phyloP scores from a whole-genome alignment of 2,113 vertebrate species.

The Atrichornis clamosus region DNA sequence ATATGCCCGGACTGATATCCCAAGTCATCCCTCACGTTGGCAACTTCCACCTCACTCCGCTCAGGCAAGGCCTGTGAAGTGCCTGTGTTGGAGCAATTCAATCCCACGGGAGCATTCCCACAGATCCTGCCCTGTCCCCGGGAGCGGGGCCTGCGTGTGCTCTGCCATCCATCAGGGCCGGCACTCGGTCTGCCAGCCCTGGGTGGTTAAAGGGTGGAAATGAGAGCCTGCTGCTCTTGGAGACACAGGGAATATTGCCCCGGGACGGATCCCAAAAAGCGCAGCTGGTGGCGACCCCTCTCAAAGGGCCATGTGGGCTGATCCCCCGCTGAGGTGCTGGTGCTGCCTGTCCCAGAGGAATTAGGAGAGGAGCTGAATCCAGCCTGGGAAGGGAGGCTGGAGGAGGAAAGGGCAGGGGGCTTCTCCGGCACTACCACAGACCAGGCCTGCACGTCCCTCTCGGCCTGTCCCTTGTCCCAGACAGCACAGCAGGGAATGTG shows the following conservation, averaged over 20 bases:
- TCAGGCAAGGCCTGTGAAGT: not conserved
- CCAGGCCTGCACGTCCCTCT: fast-evolving
- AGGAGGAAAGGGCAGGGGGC: not conserved
- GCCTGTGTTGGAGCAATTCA: not conserved
- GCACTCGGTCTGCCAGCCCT: too few relatives aligned
- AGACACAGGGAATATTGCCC: not conserved
- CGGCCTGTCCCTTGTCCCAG: not conserved
- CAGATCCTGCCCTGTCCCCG: not conserved
- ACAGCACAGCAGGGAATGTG: not conserved
- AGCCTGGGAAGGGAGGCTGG: not conserved
- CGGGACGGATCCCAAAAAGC: not conserved
- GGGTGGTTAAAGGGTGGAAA: too few relatives aligned
- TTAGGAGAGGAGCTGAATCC: not conserved
- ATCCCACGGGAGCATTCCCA: not conserved
- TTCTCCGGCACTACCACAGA: not conserved
- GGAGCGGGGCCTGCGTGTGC: not conserved
- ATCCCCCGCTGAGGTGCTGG: not conserved
- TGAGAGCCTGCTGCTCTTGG: not conserved
- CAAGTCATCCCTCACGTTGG: not conserved
- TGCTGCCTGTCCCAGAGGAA: not conserved
- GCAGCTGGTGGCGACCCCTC: not conserved
- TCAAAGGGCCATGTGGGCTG: not conserved
- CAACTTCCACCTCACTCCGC: not conserved
- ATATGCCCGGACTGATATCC: not conserved
- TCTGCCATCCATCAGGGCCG: not conserved